These are phyloP conservation scores for Psittacara wagleri DNA, from an alignment of 2,113 vertebrate genomes.

Conservation along the genomic window DNA sequence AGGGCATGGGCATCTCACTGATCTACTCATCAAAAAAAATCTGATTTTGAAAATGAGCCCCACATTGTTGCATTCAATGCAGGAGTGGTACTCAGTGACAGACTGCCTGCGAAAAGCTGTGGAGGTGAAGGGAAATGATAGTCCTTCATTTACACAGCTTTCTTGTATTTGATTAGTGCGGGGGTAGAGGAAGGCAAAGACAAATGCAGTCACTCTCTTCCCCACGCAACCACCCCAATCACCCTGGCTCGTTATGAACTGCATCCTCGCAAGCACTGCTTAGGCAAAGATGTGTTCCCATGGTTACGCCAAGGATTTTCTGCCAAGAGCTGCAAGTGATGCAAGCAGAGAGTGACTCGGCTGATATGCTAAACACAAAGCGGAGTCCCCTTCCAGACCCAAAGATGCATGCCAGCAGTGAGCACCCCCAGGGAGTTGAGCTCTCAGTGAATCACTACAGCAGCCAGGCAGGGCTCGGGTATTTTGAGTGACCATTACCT, in stretches of 20 bases:
- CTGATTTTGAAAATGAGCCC: neutral
- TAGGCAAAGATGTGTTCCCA: conserved; percentile 63
- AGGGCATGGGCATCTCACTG: neutral
- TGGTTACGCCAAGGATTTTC: conserved; percentile 72
- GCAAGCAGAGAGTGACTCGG: conserved; percentile 53
- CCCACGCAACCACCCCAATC: neutral
- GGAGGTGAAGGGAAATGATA: neutral
- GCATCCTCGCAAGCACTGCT: conserved; percentile 27
- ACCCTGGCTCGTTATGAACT: conserved; percentile 6
- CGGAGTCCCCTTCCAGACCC: conserved; percentile 62
- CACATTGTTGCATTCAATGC: neutral
- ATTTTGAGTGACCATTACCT: conserved; percentile 14
- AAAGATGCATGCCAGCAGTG: conserved; percentile 1
- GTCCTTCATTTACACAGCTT: neutral
- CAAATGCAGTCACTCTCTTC: neutral
- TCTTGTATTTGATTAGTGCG: neutral
- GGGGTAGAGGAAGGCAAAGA: neutral
- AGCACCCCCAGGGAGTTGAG: conserved; percentile 11
- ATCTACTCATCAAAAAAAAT: neutral
- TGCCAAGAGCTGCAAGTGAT: conserved; percentile 33
- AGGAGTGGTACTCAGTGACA: neutral
- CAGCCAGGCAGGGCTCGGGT: neutral
- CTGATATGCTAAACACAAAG: conserved; percentile 50
- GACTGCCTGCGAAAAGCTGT: neutral
- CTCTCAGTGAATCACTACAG: neutral